phyloP scores from a whole-genome alignment of 2,888 invertebrate species.

The Caenorhabditis sp. region DNA sequence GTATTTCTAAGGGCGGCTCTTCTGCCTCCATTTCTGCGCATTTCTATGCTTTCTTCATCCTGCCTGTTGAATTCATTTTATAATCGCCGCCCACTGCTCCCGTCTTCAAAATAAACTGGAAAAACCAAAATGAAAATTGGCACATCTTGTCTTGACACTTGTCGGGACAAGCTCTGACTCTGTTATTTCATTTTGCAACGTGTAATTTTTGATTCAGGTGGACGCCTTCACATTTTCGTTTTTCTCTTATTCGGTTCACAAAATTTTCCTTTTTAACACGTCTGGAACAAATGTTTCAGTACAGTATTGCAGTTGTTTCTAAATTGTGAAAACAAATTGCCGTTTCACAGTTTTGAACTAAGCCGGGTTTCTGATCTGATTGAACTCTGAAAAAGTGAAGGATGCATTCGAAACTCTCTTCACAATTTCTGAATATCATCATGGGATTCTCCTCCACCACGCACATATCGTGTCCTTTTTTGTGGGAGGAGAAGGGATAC shows the following conservation, averaged over 20 bases:
- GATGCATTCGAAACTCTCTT: constrained; percentile 17
- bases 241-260: too few species aligned
- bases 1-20: neutral
- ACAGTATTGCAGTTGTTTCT: too few species aligned
- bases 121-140: neutral
- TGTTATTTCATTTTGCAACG: neutral
- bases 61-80: neutral
- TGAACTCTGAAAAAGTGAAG: constrained; percentile 31
- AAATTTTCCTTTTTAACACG: too few species aligned
- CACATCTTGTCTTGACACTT: neutral
- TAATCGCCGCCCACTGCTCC: too few species aligned
- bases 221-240: too few species aligned
- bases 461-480: constrained; percentile 26
- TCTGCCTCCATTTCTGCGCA: neutral
- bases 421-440: constrained; percentile 38
- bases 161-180: neutral
- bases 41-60: neutral
- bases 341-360: too few species aligned
- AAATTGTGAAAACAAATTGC: too few species aligned
- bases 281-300: too few species aligned
- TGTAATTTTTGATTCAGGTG: neutral
- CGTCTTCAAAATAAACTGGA: too few species aligned
- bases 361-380: too few species aligned
- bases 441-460: constrained; percentile 31
- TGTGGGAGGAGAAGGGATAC: constrained; percentile 29